Evolutionary conservation across 2,113 vertebrate species (phyloP).

Genomic region (Epinephelus fuscoguttatus): DNA sequence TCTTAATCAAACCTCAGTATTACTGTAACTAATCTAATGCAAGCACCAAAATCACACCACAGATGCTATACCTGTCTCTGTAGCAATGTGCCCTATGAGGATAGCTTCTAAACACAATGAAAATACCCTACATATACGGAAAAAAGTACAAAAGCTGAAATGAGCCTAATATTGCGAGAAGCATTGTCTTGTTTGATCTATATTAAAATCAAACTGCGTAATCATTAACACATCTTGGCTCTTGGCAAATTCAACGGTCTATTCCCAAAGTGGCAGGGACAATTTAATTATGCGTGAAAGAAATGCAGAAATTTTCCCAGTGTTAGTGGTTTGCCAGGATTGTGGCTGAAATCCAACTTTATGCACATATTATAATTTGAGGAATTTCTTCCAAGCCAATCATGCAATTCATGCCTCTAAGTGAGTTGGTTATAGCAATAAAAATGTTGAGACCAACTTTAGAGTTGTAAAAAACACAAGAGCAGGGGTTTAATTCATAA

Average conservation of each 20-base stretch:
- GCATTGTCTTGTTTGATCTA: not conserved
- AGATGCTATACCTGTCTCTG: not conserved
- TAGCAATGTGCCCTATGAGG: not conserved
- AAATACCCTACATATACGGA: not conserved
- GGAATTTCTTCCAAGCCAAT: not conserved
- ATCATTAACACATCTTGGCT: not conserved
- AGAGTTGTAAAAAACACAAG: not conserved
- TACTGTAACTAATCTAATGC: not conserved
- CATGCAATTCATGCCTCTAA: not conserved
- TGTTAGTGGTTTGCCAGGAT: too few species aligned
- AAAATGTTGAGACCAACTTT: not conserved
- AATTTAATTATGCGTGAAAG: too few species aligned
- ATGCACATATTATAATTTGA: not conserved
- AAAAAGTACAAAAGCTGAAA: not conserved
- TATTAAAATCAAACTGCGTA: not conserved
- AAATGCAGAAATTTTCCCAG: not conserved
- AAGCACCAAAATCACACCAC: not conserved
- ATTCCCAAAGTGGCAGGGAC: not conserved
- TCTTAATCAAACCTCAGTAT: constrained; percentile 14
- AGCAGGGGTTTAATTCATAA: not conserved
- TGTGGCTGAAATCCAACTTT: too few species aligned
- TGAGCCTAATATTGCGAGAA: not conserved
- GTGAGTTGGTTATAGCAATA: not conserved
- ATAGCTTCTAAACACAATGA: not conserved
- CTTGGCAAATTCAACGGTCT: not conserved